Evolutionary conservation across 2,888 invertebrate genomes (phyloP), one percentile per base, ranked within the genome.

Genomic region (Zaprionus bogoriensis): DNA sequence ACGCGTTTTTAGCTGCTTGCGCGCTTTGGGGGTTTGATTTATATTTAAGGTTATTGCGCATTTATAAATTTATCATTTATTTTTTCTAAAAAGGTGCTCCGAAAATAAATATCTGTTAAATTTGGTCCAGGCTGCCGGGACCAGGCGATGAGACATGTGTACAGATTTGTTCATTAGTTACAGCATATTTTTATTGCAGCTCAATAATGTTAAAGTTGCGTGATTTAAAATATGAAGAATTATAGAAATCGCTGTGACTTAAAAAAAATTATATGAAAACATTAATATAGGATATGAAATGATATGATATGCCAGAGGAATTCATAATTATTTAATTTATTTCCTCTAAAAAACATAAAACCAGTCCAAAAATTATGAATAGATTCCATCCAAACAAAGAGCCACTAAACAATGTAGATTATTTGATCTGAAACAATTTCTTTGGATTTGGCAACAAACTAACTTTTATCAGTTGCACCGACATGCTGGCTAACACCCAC

Each of bases 41-140:
- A 55, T 72, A 76, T 67, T 64, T 73, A 62, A 71, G 69, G 65
- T 55, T 72, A 75, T 72, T 72, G 69, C 73, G 78, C 73, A 63
- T 63, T 79, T 52, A 53, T 60, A 52, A 58, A 52, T 65, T 50
- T 42, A 62, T 28, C 22, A 1, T 39, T 4, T 14, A 19, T 53
- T n/a, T 50, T 10, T 38, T 19, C 4, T 32, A 3, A 20, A 47
- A 62, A 48, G 41, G 46, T 20, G 14, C 17, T 12, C 6, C 42
- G 1, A 28, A 42, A 44, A 74, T 48, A 52, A 70, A 55, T 41
- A 25, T 38, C 39, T 48, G 14, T 20, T 48, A 44, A 74, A 41
- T 50, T 28, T 12, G 41, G n/a, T 7, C 14, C 22, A 19, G 19
- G 19, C 17, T 38, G 27, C 44, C 17, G 10, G 5, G n/a, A 12